Evolutionary conservation across 2,888 invertebrate genomes (phyloP).

Genomic region (Camponotus fellah): DNA sequence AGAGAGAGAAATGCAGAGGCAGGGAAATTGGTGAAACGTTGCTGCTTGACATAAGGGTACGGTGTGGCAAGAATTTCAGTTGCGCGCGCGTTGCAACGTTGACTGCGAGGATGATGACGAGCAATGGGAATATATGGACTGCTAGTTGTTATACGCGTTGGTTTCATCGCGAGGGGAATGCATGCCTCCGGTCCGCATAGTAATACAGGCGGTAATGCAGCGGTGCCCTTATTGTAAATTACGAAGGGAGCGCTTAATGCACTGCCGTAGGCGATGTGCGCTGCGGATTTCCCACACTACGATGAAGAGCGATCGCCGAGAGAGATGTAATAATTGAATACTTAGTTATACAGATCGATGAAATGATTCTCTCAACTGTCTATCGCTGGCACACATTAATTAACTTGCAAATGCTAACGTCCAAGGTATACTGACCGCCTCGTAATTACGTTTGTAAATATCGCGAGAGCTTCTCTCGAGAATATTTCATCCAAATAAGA

Average conservation of each 20-base stretch:
- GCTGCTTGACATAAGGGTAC: conserved; percentile 32
- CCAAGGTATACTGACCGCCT: not conserved
- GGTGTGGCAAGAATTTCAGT: conserved; percentile 44
- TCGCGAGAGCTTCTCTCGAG: not conserved
- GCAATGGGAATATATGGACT: conserved; percentile 41
- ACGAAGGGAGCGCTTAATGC: conserved; percentile 47
- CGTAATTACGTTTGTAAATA: conserved; percentile 27
- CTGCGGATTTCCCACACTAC: conserved; percentile 42
- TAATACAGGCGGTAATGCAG: conserved; percentile 41
- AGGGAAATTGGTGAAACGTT: conserved; percentile 43
- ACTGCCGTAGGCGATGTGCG: conserved; percentile 40
- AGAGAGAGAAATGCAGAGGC: not conserved
- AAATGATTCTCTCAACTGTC: conserved; percentile 43
- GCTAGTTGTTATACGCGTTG: conserved; percentile 37
- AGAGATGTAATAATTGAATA: conserved; percentile 50
- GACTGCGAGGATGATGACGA: conserved; percentile 30
- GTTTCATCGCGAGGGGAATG: conserved; percentile 51
- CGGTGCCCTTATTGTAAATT: conserved; percentile 54
- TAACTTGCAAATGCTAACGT: conserved; percentile 39
- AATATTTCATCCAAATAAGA: not conserved
- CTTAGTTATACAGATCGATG: conserved; percentile 50
- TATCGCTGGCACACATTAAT: conserved; percentile 33
- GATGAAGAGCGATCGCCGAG: conserved; percentile 33
- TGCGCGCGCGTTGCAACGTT: conserved; percentile 4
- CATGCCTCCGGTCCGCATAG: conserved; percentile 41